These are phyloP conservation scores for Pterocles gutturalis DNA, from an alignment of 2,113 vertebrate genomes.

Conservation along the genomic window DNA sequence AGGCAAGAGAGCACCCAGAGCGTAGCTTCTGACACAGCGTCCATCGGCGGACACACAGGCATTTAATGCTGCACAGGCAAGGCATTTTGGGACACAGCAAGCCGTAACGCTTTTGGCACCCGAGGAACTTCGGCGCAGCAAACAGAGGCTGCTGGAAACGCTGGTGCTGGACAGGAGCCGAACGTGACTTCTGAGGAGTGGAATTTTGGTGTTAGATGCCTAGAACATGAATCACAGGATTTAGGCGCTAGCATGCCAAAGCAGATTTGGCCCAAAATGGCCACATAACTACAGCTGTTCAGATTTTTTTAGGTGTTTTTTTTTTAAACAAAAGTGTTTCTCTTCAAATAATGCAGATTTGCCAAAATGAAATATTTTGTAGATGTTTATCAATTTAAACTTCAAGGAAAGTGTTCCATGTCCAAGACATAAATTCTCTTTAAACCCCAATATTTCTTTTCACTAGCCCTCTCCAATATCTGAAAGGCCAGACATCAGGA, in stretches of 20 bases:
- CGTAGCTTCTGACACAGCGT: accelerated
- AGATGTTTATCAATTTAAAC: neutral
- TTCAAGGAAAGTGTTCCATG: neutral
- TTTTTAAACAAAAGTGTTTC: neutral
- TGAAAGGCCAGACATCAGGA: neutral
- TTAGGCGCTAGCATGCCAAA: neutral
- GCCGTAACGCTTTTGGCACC: neutral
- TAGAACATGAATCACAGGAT: neutral
- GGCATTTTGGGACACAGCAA: neutral
- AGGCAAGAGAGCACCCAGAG: neutral
- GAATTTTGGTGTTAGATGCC: neutral
- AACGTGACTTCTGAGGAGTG: neutral
- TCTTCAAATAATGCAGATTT: neutral
- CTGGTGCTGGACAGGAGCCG: neutral
- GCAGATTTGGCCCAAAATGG: neutral
- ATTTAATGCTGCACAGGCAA: neutral
- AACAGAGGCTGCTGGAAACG: neutral
- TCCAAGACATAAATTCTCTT: neutral
- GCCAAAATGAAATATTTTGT: neutral
- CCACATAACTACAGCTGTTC: neutral
- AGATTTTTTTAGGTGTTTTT: neutral
- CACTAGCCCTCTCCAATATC: neutral
- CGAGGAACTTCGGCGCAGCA: accelerated
- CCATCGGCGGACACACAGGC: accelerated
- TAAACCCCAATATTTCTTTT: neutral